phyloP scores from a whole-genome alignment of 1,140 invertebrate genomes.

The Heliconius hewitsoni region DNA sequence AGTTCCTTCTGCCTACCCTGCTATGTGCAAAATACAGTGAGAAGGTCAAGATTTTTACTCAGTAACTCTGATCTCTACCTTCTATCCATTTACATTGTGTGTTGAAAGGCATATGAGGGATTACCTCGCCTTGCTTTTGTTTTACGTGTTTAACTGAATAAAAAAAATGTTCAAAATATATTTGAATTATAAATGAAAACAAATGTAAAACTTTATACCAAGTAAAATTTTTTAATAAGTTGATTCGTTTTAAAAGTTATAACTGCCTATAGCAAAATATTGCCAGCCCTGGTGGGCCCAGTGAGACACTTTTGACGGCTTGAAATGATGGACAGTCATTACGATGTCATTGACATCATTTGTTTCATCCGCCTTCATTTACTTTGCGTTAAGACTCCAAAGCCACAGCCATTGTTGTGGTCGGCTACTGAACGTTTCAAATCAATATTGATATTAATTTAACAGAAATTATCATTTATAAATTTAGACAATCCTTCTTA shows the following conservation, averaged over 20 bases:
- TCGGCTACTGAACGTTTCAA: constrained; percentile 47
- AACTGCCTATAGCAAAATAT: background rate
- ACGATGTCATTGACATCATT: constrained; percentile 73
- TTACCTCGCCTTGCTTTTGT: too few species aligned
- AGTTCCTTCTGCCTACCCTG: too few species aligned
- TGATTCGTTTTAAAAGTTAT: background rate
- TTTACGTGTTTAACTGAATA: too few species aligned
- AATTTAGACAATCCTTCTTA: background rate
- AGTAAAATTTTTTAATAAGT: background rate
- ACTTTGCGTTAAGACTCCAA: constrained; percentile 46
- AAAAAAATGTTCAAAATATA: background rate
- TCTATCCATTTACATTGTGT: background rate
- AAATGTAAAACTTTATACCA: background rate
- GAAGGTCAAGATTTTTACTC: too few species aligned
- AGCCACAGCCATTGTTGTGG: constrained; percentile 59
- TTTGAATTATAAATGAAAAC: background rate
- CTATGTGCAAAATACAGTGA: too few species aligned
- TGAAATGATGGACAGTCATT: constrained; percentile 69
- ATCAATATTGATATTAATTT: constrained; percentile 41
- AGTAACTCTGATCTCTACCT: background rate
- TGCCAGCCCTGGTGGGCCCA: constrained; percentile 42
- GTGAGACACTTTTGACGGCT: constrained; percentile 68
- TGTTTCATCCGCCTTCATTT: constrained; percentile 62
- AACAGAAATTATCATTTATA: background rate
- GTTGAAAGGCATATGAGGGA: background rate